Conservation (phyloP, 2,113 vertebrate genomes). For the Phaethornis superciliosus region DNA sequence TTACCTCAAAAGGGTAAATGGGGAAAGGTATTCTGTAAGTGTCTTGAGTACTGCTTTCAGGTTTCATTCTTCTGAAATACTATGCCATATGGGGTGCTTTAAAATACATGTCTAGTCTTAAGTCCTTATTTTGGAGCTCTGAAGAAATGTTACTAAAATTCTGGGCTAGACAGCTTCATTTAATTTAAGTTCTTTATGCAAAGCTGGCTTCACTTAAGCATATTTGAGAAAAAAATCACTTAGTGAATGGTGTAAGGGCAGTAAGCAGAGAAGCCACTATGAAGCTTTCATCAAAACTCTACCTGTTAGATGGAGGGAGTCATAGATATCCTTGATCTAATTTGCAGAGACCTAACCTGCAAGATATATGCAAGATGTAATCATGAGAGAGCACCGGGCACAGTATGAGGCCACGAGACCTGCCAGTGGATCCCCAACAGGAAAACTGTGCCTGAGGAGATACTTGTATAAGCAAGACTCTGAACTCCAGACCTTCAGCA, state of each 20-base stretch:
- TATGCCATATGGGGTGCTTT: neutral
- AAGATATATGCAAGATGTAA: neutral
- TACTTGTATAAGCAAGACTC: accelerated
- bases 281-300: neutral
- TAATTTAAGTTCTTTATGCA: neutral
- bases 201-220: neutral
- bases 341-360: neutral
- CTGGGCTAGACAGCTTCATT: neutral
- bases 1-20: neutral
- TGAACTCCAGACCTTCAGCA: neutral
- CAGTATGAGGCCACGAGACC: accelerated
- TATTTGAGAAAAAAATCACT: neutral
- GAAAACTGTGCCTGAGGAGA: neutral
- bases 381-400: neutral
- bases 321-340: neutral
- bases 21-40: neutral
- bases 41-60: neutral
- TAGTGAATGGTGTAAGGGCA: neutral
- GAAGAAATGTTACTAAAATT: neutral
- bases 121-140: neutral
- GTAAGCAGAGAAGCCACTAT: neutral
- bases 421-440: neutral
- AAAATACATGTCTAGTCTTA: neutral
- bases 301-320: neutral
- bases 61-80: neutral